Conservation (phyloP, 2,888 invertebrate species). For the Agonopterix alstromeriana region DNA sequence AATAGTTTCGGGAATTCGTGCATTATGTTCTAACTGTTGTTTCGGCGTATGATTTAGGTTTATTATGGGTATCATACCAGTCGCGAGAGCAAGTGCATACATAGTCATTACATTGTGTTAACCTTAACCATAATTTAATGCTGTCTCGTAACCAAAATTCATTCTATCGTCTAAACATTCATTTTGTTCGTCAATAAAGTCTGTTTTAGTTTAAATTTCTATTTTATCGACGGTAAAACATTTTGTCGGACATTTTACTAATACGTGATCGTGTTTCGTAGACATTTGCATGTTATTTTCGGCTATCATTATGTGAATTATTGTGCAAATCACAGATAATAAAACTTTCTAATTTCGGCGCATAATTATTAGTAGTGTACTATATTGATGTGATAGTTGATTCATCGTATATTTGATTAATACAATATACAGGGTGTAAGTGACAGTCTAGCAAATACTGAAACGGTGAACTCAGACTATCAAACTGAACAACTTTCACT, state of each 20-base stretch:
- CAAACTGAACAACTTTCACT: no score
- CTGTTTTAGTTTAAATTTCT: conserved; percentile 11
- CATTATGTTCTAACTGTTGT: conserved; percentile 30
- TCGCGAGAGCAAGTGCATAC: conserved; percentile 43
- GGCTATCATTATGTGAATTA: conserved; percentile 37
- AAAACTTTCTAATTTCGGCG: conserved; percentile 37
- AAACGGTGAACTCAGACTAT: no score
- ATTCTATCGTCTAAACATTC: conserved; percentile 7
- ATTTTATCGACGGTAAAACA: conserved; percentile 11
- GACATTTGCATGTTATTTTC: conserved; percentile 50
- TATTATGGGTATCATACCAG: conserved; percentile 49
- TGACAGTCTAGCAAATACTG: no score
- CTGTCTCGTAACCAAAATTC: conserved; percentile 18
- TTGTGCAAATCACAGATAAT: conserved; percentile 36
- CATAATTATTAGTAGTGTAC: conserved; percentile 6
- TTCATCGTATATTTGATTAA: no score
- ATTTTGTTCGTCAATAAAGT: conserved; percentile 15
- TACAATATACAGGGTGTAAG: no score
- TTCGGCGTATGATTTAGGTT: conserved; percentile 43
- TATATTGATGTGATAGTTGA: no score
- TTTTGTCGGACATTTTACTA: conserved; percentile 28
- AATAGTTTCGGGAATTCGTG: conserved; percentile 30
- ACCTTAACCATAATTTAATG: conserved; percentile 29
- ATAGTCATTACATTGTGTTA: conserved; percentile 46
- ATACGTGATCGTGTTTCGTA: conserved; percentile 38